phyloP scores from a whole-genome alignment of 1,140 invertebrate species.

The Palaemon carinicauda region DNA sequence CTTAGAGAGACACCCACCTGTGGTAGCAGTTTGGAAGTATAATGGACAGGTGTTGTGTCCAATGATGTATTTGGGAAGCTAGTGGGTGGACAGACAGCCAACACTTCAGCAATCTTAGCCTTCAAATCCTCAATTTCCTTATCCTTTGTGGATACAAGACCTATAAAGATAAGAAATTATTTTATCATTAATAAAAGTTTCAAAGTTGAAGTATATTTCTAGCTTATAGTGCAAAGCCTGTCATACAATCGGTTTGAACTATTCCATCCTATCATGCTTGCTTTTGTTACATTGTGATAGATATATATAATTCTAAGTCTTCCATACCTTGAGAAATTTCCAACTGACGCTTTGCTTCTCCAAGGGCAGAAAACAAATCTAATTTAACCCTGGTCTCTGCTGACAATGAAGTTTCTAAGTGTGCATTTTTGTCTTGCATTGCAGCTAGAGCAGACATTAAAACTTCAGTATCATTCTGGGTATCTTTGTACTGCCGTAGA shows the following conservation, averaged over 20 bases:
- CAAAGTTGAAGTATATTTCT: too few species aligned
- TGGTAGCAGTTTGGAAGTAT: slow-evolving; percentile 55
- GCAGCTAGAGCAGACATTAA: slow-evolving; percentile 80
- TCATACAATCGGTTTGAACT: too few species aligned
- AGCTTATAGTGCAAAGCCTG: too few species aligned
- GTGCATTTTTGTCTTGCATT: slow-evolving; percentile 87
- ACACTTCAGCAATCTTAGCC: slow-evolving; percentile 86
- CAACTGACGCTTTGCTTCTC: slow-evolving; percentile 91
- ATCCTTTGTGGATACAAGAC: slow-evolving; percentile 80
- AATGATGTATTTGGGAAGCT: slow-evolving; percentile 56
- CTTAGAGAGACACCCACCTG: slow-evolving; percentile 55
- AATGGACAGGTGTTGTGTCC: slow-evolving; percentile 60
- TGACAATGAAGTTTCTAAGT: slow-evolving; percentile 90
- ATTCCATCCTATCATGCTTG: background rate
- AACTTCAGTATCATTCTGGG: slow-evolving; percentile 80
- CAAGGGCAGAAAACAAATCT: slow-evolving; percentile 90
- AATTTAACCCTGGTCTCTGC: slow-evolving; percentile 95
- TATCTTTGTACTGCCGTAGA: slow-evolving; percentile 74
- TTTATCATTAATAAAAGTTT: background rate
- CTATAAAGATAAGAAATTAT: slow-evolving; percentile 67
- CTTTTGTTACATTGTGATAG: background rate
- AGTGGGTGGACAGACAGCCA: slow-evolving; percentile 84
- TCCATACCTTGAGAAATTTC: slow-evolving; percentile 89
- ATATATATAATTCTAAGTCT: background rate
- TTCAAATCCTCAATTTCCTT: slow-evolving; percentile 91